phyloP scores from a whole-genome alignment of 2,797 vertebrate genomes.

The Dicrostonyx torquatus region DNA sequence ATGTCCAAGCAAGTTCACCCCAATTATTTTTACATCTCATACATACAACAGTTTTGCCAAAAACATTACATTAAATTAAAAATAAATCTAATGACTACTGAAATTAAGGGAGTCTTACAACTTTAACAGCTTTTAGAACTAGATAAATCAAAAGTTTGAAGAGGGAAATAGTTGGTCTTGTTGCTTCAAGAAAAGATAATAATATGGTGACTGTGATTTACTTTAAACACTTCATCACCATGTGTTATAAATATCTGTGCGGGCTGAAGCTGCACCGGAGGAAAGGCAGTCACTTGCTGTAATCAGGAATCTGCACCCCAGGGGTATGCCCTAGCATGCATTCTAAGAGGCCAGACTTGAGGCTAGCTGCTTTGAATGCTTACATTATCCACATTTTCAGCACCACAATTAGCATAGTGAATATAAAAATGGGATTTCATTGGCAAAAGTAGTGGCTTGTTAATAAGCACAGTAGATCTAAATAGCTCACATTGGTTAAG shows the following conservation, averaged over 20 bases:
- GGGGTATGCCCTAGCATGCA: not conserved
- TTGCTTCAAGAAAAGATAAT: not conserved
- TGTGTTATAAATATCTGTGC: slow-evolving; percentile 4
- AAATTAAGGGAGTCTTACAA: slow-evolving; percentile 35
- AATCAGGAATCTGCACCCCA: not conserved
- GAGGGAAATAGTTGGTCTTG: not conserved
- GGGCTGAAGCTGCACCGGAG: not conserved
- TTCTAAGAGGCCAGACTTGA: not conserved
- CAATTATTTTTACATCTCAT: not conserved
- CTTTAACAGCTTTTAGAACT: slow-evolving; percentile 3
- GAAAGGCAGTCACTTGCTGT: not conserved
- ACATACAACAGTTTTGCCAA: not conserved
- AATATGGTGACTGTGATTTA: not conserved
- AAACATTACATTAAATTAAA: not conserved
- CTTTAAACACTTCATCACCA: slow-evolving; percentile 31
- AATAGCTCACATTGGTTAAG: not conserved
- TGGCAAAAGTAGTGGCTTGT: not conserved
- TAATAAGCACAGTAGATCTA: slow-evolving; percentile 28
- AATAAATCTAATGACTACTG: not conserved
- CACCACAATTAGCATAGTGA: not conserved
- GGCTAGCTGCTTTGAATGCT: not conserved
- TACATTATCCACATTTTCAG: not conserved
- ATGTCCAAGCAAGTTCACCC: not conserved
- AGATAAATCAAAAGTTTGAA: slow-evolving; percentile 5
- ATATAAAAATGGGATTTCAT: not conserved